Percentiles rank a stretch among this genome's conserved stretches.
phyloP scores from a whole-genome alignment of 1,140 invertebrate genomes.

The Leptinotarsa texana region DNA sequence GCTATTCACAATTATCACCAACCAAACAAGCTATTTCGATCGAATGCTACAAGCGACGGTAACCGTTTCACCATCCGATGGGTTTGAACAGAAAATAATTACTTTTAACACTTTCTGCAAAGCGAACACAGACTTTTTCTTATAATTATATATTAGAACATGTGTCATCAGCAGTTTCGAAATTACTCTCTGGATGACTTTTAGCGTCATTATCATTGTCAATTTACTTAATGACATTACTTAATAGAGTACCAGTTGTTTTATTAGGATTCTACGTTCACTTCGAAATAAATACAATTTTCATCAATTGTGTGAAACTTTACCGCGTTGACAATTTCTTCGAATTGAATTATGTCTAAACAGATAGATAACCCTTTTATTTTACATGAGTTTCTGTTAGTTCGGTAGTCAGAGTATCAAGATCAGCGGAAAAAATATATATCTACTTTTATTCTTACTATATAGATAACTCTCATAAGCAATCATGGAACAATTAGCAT shows the following conservation, averaged over 20 bases:
- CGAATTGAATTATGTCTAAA: too few relatives aligned
- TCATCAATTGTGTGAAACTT: too few relatives aligned
- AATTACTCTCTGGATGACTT: constrained; percentile 23
- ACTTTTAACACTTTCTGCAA: constrained; percentile 25
- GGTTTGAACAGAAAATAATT: constrained; percentile 6
- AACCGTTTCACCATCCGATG: neutral
- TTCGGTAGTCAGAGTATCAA: too few relatives aligned
- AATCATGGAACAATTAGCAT: too few relatives aligned
- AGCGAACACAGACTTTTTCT: constrained; percentile 11
- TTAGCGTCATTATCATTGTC: constrained; percentile 30
- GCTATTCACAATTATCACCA: too few relatives aligned
- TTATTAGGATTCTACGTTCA: constrained; percentile 15
- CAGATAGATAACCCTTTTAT: too few relatives aligned
- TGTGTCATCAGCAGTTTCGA: constrained; percentile 25
- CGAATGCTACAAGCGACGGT: constrained; percentile 6
- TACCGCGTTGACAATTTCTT: too few relatives aligned
- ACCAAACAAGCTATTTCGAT: too few relatives aligned
- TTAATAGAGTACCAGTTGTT: constrained; percentile 26
- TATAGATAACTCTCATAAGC: too few relatives aligned
- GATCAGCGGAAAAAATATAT: too few relatives aligned
- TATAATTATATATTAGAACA: constrained; percentile 23
- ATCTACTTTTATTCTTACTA: too few relatives aligned
- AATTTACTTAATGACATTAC: constrained; percentile 31
- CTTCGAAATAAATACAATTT: constrained; percentile 14
- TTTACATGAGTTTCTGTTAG: too few relatives aligned